Percentiles rank a stretch among this genome's conserved stretches.
phyloP scores from a whole-genome alignment of 2,113 vertebrate genomes.

The Cryptotis parvus region DNA sequence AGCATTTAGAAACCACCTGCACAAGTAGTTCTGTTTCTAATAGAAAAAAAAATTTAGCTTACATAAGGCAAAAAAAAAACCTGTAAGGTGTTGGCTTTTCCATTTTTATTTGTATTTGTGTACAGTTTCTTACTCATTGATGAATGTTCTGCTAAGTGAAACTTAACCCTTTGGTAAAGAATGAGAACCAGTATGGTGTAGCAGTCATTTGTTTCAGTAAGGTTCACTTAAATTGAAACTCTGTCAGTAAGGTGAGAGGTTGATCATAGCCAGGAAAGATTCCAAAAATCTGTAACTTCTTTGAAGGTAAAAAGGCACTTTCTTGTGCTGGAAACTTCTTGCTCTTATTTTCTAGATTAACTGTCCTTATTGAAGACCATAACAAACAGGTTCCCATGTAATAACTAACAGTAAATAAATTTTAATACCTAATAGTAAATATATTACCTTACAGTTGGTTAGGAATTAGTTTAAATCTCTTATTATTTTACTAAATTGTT shows the following conservation, averaged over 20 bases:
- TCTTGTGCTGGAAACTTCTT: slow-evolving; percentile 50
- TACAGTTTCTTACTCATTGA: slow-evolving; percentile 87
- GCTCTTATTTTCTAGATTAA: slow-evolving; percentile 49
- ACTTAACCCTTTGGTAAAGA: slow-evolving; percentile 85
- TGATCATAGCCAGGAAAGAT: slow-evolving; percentile 81
- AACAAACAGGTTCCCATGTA: slow-evolving; percentile 17
- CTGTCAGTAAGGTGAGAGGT: slow-evolving; percentile 69
- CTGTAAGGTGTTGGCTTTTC: slow-evolving; percentile 84
- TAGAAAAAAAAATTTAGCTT: slow-evolving; percentile 86
- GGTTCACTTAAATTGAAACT: slow-evolving; percentile 72
- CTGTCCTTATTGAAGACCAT: neutral
- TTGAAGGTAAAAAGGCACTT: slow-evolving; percentile 64
- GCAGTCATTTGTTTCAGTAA: slow-evolving; percentile 72
- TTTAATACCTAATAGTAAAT: slow-evolving; percentile 57
- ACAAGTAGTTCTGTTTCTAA: slow-evolving; percentile 86
- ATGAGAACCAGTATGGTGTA: slow-evolving; percentile 80
- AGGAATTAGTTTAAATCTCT: slow-evolving; percentile 54
- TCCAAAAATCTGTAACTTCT: slow-evolving; percentile 66
- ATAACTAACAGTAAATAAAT: neutral
- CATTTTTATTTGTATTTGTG: slow-evolving; percentile 86
- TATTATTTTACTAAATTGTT: slow-evolving; percentile 61
- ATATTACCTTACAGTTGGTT: slow-evolving; percentile 53
- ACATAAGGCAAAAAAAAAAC: slow-evolving; percentile 85
- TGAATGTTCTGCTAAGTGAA: slow-evolving; percentile 85
- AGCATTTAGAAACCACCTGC: slow-evolving; percentile 89